phyloP scores from a whole-genome alignment of 2,888 invertebrate genomes.

The Drosophila testacea region DNA sequence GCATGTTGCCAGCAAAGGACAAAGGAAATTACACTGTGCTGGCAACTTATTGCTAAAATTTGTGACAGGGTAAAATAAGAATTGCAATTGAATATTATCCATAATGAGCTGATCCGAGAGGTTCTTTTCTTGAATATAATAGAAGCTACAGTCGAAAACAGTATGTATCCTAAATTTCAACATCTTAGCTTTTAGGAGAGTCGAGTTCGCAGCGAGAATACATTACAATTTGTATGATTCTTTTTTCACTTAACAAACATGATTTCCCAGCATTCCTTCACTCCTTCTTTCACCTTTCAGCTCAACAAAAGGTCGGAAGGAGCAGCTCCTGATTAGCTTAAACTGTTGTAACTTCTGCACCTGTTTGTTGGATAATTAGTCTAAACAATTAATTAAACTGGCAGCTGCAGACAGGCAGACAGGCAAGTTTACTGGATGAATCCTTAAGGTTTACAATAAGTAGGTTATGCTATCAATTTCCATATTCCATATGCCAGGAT shows the following conservation, averaged over 20 bases:
- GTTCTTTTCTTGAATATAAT: not conserved
- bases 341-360: conserved; percentile 8
- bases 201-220: not conserved
- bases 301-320: not conserved
- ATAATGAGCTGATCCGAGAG: not conserved
- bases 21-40: not conserved
- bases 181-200: not conserved
- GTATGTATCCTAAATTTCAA: not conserved
- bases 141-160: not conserved
- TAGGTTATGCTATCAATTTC: conserved; percentile 66
- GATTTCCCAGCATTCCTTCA: too few species aligned
- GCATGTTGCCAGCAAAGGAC: not conserved
- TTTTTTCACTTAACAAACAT: not conserved
- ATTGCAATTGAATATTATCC: not conserved
- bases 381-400: conserved; percentile 42
- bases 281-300: too few species aligned
- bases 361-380: conserved; percentile 56
- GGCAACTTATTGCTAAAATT: not conserved
- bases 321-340: conserved; percentile 10
- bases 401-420: conserved; percentile 31
- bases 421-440: conserved; percentile 23
- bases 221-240: too few species aligned
- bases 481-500: conserved; percentile 60
- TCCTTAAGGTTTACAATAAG: conserved; percentile 42
- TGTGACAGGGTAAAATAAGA: too few species aligned